Conservation (phyloP, 2,113 vertebrate genomes). For the Ailurus styani region DNA sequence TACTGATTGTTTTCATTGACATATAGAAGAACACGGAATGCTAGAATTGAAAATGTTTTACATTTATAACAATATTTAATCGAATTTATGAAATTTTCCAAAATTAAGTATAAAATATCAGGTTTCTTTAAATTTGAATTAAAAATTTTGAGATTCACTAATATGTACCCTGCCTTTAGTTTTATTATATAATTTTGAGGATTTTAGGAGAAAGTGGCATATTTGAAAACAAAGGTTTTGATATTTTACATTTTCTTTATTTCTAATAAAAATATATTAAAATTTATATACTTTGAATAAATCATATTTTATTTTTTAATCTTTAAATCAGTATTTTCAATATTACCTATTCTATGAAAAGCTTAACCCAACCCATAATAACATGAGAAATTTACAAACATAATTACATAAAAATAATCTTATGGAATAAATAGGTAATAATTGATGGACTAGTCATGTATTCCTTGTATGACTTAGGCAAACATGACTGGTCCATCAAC, state of each 20-base stretch:
- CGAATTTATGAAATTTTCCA: neutral
- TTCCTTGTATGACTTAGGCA: slow-evolving; percentile 10
- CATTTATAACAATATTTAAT: neutral
- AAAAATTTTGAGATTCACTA: neutral
- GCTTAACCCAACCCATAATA: neutral
- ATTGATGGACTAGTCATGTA: neutral
- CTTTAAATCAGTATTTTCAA: neutral
- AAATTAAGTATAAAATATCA: neutral
- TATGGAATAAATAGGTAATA: neutral
- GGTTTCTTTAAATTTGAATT: neutral
- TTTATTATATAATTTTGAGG: neutral
- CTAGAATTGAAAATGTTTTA: neutral
- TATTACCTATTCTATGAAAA: neutral
- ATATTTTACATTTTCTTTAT: neutral
- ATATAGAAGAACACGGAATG: neutral
- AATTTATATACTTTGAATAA: neutral
- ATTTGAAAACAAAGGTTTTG: neutral
- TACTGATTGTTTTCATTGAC: neutral
- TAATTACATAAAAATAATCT: neutral
- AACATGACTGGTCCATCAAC: neutral
- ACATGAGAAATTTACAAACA: neutral
- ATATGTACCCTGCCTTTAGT: neutral
- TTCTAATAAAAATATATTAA: neutral
- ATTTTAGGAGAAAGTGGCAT: neutral
- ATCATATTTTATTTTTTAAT: neutral